Conservation (phyloP, 2,113 vertebrate genomes). For the Amphilophus citrinellus region DNA sequence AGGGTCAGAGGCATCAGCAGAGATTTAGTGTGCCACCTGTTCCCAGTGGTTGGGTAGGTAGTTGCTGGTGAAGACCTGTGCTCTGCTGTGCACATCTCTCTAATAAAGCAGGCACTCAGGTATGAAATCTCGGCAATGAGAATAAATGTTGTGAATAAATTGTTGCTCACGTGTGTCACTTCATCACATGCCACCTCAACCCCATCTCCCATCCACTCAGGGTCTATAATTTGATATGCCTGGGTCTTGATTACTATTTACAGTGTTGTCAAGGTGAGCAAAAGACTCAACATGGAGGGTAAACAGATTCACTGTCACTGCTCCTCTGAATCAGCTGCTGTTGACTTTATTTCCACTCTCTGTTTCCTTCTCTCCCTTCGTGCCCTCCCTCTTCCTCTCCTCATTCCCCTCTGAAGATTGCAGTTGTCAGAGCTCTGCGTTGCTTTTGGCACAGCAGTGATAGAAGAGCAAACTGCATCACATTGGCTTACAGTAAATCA, state of each 20-base stretch:
- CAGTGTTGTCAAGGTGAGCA: slow-evolving; percentile 59
- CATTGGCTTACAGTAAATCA: slow-evolving; percentile 33
- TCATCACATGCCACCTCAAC: slow-evolving; percentile 20
- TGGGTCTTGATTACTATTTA: slow-evolving; percentile 68
- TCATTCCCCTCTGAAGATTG: slow-evolving; percentile 37
- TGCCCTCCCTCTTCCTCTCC: neutral
- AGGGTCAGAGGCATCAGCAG: slow-evolving; percentile 14
- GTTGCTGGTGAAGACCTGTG: slow-evolving; percentile 4
- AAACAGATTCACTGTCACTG: slow-evolving; percentile 57
- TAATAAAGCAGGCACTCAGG: slow-evolving; percentile 38
- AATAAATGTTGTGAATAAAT: slow-evolving; percentile 53
- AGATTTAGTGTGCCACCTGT: slow-evolving; percentile 35
- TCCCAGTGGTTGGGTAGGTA: slow-evolving; percentile 13
- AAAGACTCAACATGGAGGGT: slow-evolving; percentile 50
- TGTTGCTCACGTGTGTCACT: slow-evolving; percentile 36
- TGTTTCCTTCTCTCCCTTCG: neutral
- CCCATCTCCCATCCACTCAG: slow-evolving; percentile 6
- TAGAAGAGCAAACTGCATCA: slow-evolving; percentile 36
- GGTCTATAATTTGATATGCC: slow-evolving; percentile 64
- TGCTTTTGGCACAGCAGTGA: slow-evolving; percentile 28
- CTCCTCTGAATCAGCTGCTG: slow-evolving; percentile 36
- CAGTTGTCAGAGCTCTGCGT: slow-evolving; percentile 39
- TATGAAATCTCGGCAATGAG: slow-evolving; percentile 35
- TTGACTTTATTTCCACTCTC: slow-evolving; percentile 52
- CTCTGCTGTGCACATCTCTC: slow-evolving; percentile 17